These are phyloP conservation scores for Saxidomus purpurata DNA, from an alignment of 1,140 invertebrate species.

Conservation along the genomic window DNA sequence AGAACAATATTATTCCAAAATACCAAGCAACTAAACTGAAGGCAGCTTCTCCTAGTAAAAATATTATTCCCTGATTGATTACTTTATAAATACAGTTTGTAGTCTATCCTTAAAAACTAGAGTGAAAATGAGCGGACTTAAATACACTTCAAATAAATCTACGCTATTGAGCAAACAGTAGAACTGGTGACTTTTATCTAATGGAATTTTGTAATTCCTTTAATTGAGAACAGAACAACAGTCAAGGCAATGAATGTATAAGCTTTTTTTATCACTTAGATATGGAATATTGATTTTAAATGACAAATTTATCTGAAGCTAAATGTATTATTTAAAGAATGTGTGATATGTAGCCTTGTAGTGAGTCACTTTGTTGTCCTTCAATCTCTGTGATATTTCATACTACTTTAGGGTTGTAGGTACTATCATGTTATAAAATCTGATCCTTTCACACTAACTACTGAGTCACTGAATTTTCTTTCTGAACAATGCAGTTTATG, in stretches of 20 bases:
- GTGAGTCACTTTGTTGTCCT: not conserved
- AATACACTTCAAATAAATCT: not conserved
- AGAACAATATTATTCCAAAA: too few species aligned
- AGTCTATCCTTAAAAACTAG: too few species aligned
- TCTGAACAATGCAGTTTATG: not conserved
- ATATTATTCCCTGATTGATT: too few species aligned
- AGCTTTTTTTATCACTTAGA: not conserved
- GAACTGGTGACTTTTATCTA: not conserved
- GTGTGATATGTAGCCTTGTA: slow-evolving; percentile 1
- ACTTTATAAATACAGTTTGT: too few species aligned
- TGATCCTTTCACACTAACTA: not conserved
- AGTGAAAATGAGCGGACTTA: too few species aligned
- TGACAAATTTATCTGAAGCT: not conserved
- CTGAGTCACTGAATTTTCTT: not conserved
- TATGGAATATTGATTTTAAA: slow-evolving; percentile 43
- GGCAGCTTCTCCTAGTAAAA: too few species aligned
- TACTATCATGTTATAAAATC: slow-evolving; percentile 1
- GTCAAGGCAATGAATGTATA: not conserved
- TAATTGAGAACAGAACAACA: not conserved
- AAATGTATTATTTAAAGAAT: slow-evolving; percentile 45
- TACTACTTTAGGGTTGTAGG: not conserved
- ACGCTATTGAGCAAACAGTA: not conserved
- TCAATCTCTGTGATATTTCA: not conserved
- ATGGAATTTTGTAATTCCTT: not conserved
- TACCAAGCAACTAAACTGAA: too few species aligned